A percentile compares a stretch with the other conserved stretches of the same genome.
phyloP scores from a whole-genome alignment of 2,113 vertebrate genomes.

The Chascanopsetta lugubris region DNA sequence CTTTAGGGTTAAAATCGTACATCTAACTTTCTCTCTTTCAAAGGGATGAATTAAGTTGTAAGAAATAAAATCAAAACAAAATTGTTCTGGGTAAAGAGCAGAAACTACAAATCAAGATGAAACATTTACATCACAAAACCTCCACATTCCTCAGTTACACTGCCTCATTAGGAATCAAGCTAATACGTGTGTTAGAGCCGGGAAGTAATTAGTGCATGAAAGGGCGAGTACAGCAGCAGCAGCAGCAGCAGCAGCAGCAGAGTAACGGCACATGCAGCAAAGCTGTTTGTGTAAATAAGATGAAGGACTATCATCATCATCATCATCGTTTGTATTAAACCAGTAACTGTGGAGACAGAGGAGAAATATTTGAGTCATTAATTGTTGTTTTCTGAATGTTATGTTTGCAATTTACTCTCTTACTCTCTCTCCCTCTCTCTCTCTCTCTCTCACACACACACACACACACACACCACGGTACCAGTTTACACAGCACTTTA shows the following conservation, averaged over 20 bases:
- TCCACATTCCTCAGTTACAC: background rate
- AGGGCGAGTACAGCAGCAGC: conserved; percentile 1
- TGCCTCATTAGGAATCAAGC: background rate
- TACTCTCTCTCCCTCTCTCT: no score
- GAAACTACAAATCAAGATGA: no score
- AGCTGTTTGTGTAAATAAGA: background rate
- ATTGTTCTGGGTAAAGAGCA: no score
- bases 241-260: conserved; percentile 8
- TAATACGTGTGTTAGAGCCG: background rate
- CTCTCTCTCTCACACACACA: conserved; percentile 4
- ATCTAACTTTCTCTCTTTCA: no score
- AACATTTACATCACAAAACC: background rate
- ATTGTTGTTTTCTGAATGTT: conserved; percentile 60
- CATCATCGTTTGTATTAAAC: background rate
- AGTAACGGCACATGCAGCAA: background rate
- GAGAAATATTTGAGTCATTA: conserved; percentile 48
- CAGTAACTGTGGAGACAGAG: background rate
- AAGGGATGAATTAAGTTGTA: no score
- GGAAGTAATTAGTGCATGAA: conserved; percentile 1
- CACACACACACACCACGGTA: conserved; percentile 30
- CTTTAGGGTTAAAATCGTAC: no score
- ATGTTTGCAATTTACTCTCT: conserved; percentile 64
- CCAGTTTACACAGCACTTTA: conserved; percentile 67
- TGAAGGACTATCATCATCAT: background rate
- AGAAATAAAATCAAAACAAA: no score